A percentile compares a stretch with the other conserved stretches of the same genome.
These are phyloP conservation scores for Tenthredo distinguenda DNA, from an alignment of 2,888 invertebrate species.

Conservation along the genomic window DNA sequence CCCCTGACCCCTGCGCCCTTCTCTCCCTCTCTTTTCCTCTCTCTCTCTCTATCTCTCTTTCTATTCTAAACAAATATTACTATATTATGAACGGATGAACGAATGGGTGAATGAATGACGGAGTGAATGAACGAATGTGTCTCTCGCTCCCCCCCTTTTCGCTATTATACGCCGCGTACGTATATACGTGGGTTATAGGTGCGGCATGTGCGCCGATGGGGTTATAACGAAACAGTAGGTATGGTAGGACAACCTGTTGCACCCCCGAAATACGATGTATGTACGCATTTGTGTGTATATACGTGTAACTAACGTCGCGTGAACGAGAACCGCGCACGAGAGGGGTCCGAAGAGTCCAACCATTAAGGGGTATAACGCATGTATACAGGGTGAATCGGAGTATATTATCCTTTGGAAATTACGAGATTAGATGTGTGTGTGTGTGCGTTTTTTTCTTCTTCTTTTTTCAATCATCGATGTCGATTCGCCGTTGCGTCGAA, in stretches of 20 bases:
- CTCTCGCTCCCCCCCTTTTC: too few species aligned
- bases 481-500: too few species aligned
- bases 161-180: neutral
- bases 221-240: too few species aligned
- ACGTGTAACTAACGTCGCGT: neutral
- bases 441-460: too few species aligned
- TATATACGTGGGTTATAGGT: neutral
- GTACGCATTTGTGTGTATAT: neutral
- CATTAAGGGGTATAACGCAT: neutral
- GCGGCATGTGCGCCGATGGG: neutral
- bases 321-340: neutral
- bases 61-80: conserved; percentile 4
- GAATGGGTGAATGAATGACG: neutral
- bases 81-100: conserved; percentile 4
- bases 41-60: neutral
- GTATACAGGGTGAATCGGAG: neutral
- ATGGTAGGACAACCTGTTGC: conserved; percentile 1
- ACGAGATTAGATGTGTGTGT: too few species aligned
- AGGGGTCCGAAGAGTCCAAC: neutral
- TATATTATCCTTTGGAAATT: too few species aligned
- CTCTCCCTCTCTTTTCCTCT: neutral
- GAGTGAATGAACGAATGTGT: too few species aligned
- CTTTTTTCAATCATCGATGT: too few species aligned
- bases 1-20: neutral
- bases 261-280: neutral